These are phyloP conservation scores for Paralichthys olivaceus DNA, from an alignment of 2,113 vertebrate species.

Conservation along the genomic window DNA sequence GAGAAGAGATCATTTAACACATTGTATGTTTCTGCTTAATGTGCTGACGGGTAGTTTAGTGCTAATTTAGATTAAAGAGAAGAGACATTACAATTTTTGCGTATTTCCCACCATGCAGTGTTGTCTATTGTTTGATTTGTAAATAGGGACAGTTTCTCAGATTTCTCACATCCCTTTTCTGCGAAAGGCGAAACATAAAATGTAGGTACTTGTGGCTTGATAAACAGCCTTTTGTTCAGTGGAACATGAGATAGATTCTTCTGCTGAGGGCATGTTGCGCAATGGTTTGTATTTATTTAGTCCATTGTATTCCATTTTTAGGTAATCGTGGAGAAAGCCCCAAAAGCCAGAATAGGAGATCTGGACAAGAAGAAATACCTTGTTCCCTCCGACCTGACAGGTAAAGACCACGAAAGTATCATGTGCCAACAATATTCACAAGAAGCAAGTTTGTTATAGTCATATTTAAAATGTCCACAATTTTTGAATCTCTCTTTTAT, in stretches of 20 bases:
- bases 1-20: no score
- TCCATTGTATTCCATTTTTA: constrained; percentile 48
- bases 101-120: background rate
- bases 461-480: background rate
- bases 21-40: background rate
- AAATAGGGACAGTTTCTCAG: background rate
- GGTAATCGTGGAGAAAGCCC: constrained; percentile 96
- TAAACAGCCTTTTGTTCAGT: background rate
- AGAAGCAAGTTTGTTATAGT: background rate
- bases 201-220: background rate
- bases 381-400: constrained; percentile 94
- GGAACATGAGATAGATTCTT: background rate
- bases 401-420: constrained; percentile 63
- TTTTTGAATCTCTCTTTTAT: background rate
- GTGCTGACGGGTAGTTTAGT: background rate
- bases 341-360: constrained; percentile 95
- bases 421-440: background rate
- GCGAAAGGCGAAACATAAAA: constrained; percentile 4
- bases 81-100: background rate
- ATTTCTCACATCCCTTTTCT: constrained; percentile 63
- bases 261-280: background rate
- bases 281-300: background rate
- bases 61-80: background rate
- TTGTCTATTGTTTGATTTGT: background rate
- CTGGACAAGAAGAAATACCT: constrained; percentile 96